Conservation (phyloP, 1,140 invertebrate genomes). For the Drosophila nebulosa region DNA sequence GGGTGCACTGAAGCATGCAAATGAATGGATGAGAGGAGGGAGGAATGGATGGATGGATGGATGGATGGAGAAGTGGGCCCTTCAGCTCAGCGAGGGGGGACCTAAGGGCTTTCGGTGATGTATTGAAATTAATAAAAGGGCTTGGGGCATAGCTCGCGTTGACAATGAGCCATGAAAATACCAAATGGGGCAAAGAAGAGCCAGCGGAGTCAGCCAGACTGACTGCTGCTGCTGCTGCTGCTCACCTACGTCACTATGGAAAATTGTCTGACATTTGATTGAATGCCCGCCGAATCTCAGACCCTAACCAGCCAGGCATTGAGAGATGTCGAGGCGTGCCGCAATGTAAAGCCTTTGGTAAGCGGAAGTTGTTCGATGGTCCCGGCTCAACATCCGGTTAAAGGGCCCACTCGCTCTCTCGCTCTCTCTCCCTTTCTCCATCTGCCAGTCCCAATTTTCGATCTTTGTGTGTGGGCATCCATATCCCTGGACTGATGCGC, state of each 20-base stretch:
- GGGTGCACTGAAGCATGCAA: conserved; percentile 46
- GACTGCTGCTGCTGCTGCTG: conserved; percentile 12
- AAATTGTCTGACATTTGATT: conserved; percentile 47
- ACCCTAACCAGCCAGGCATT: conserved; percentile 27
- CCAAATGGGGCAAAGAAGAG: conserved; percentile 21
- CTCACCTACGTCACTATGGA: conserved; percentile 25
- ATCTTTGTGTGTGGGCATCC: conserved; percentile 14
- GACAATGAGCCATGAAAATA: conserved; percentile 66
- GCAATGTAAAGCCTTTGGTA: conserved; percentile 45
- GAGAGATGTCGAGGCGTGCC: conserved; percentile 38
- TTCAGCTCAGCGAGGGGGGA: conserved; percentile 27
- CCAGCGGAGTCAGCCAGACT: not conserved
- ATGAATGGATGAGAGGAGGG: conserved; percentile 12
- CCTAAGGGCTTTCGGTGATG: conserved; percentile 30
- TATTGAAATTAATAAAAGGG: conserved; percentile 72
- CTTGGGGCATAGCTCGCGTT: conserved; percentile 41
- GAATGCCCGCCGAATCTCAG: conserved; percentile 30
- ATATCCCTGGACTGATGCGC: too few relatives aligned
- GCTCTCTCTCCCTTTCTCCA: not conserved
- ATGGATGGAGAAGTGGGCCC: conserved; percentile 34
- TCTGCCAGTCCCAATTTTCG: too few relatives aligned
- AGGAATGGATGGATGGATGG: not conserved
- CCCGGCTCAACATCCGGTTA: conserved; percentile 52
- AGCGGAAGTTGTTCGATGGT: conserved; percentile 51
- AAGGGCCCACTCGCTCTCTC: not conserved